Base-by-base conservation (phyloP, 2,888 invertebrate genomes). In the Chorisops tibialis region DNA sequence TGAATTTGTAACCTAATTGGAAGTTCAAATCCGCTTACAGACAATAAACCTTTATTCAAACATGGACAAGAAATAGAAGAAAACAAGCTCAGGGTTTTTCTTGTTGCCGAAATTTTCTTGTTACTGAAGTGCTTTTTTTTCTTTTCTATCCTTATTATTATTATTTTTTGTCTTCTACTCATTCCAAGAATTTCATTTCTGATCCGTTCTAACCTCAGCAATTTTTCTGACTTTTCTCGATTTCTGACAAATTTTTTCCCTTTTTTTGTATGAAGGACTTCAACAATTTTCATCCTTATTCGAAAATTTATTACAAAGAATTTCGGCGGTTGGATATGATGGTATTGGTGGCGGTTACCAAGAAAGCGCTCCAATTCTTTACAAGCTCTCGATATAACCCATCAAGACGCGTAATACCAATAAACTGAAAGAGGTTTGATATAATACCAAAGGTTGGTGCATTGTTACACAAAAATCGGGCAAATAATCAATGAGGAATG, bases 21-120 rank as follows among this genome's bases (percentile, higher is more conserved):
- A 59, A 38, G 49, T 37, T 41, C 45, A 63, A 63, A 63, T 63
- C 63, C 59, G 63, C 63, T 63, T 63, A 59, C 63, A 63, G 59
- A 47, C 63, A 63, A 59, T 63, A 63, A 63, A 59, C 52, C 47
- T 49, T 59, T 63, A 63, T 50, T 58, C 51, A 45, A 59, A 59
- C 59, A 63, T 59, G 43, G 45, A 52, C 59, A 41, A 59, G 47
- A 59, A 45, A 50, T 63, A 45, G 37, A 35, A 59, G 51, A 63
- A 63, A 63, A 59, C 51, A 59, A 59, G 59, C 51, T 50, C 50
- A 49, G 45, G 51, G 48, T 22, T 58, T 43, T 37, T 51, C 39
- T 49, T 22, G 38, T 37, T 14, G 39, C 49, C 9, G 16, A 50
- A 48, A 35, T 16, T 16, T 50, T 50, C 37, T 50, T 30, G 35